These are phyloP conservation scores for Sebastes minor DNA, from an alignment of 2,797 vertebrate species.

Conservation along the genomic window DNA sequence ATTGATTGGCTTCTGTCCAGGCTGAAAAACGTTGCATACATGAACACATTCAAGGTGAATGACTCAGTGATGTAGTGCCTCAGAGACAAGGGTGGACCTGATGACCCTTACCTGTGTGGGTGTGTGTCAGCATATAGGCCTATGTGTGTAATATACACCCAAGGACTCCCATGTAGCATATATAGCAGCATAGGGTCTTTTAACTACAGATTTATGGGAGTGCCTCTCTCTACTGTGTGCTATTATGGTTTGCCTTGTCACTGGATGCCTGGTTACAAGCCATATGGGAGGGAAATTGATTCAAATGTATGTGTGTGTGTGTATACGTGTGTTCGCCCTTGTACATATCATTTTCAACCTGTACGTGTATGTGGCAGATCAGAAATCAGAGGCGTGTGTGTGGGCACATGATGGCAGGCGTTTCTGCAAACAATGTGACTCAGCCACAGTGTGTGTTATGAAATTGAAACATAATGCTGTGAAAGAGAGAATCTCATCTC, in stretches of 20 bases:
- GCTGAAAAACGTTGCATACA: slow-evolving; percentile 56
- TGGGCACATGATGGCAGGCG: slow-evolving; percentile 51
- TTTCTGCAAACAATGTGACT: slow-evolving; percentile 73
- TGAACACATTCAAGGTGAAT: slow-evolving; percentile 68
- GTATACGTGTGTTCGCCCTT: background rate
- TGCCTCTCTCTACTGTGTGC: slow-evolving; percentile 8
- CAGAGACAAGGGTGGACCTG: slow-evolving; percentile 29
- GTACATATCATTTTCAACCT: slow-evolving; percentile 16
- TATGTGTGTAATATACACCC: background rate
- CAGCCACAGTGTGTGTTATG: slow-evolving; percentile 61
- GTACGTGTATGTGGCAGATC: slow-evolving; percentile 31
- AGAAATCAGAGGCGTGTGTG: slow-evolving; percentile 57
- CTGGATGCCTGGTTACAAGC: slow-evolving; percentile 3
- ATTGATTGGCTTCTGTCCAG: slow-evolving; percentile 61
- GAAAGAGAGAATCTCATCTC: slow-evolving; percentile 54
- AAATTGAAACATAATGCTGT: slow-evolving; percentile 61
- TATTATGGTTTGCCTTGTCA: slow-evolving; percentile 27
- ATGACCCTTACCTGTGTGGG: slow-evolving; percentile 38
- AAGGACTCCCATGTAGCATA: slow-evolving; percentile 40
- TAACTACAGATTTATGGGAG: slow-evolving; percentile 32
- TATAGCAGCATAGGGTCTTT: slow-evolving; percentile 2
- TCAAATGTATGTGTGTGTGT: background rate
- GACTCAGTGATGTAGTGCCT: slow-evolving; percentile 59
- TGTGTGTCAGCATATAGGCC: background rate
- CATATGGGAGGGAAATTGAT: slow-evolving; percentile 6